Conservation (phyloP, 2,113 vertebrate genomes). For the Pygoscelis adeliae region DNA sequence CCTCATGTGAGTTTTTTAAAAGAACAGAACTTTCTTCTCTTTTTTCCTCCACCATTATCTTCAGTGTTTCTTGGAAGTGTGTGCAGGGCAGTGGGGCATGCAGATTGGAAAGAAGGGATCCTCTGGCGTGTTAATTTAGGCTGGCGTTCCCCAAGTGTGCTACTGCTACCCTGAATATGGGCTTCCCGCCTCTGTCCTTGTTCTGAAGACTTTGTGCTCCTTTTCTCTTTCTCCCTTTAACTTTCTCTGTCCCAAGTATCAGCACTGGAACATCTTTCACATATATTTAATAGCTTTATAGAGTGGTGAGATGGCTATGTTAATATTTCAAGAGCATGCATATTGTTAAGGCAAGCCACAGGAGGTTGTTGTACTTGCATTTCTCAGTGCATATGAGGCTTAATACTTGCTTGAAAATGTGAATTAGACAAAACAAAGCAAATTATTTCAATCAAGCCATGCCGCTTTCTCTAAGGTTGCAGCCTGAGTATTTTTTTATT, state of each 20-base stretch:
- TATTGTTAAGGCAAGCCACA: background rate
- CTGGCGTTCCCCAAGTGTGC: background rate
- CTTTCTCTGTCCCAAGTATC: background rate
- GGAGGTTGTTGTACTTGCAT: background rate
- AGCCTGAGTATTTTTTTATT: background rate
- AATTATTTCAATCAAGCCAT: background rate
- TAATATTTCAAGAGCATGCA: background rate
- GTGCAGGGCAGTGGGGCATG: background rate
- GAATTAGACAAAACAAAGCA: background rate
- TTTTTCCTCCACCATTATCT: background rate
- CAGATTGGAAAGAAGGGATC: background rate
- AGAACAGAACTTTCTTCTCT: background rate
- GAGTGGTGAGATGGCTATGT: background rate
- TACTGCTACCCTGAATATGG: background rate
- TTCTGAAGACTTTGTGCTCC: background rate
- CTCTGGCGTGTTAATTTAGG: background rate
- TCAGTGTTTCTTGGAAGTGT: background rate
- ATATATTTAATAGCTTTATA: background rate
- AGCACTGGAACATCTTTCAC: background rate
- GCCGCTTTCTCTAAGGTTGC: background rate
- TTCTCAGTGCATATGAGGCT: background rate
- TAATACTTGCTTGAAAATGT: background rate
- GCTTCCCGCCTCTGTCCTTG: background rate
- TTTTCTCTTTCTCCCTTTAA: background rate
- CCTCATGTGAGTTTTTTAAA: slow-evolving; percentile 84